A percentile compares a stretch with the other conserved stretches of the same genome.
Conservation (phyloP, 2,888 invertebrate species). For the Sicus ferrugineus region DNA sequence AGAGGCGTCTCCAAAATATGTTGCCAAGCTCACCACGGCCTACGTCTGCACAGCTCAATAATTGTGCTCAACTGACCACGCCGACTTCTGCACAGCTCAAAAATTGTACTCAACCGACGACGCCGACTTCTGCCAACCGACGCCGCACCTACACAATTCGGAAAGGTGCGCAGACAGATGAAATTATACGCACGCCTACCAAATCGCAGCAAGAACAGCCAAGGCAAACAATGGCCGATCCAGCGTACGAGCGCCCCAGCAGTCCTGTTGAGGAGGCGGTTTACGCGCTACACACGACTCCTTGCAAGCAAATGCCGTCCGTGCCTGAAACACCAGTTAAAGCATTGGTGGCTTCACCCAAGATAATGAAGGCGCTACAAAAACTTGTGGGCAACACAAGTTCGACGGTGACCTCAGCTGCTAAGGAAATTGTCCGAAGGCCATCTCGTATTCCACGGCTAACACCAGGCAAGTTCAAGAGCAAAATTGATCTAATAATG, state of each 20-base stretch:
- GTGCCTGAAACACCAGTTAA: too few relatives aligned
- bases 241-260: neutral
- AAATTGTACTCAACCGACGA: neutral
- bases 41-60: neutral
- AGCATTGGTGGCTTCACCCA: conserved; percentile 10
- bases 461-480: neutral
- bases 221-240: neutral
- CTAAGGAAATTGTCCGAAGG: too few relatives aligned
- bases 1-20: neutral
- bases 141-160: conserved; percentile 15
- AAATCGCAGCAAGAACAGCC: neutral
- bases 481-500: neutral
- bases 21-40: neutral
- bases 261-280: neutral
- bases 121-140: neutral
- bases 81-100: neutral
- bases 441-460: conserved; percentile 14
- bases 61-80: neutral
- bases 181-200: conserved; percentile 30
- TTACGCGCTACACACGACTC: neutral
- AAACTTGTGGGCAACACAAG: neutral
- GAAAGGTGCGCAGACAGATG: conserved; percentile 29
- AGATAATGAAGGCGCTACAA: neutral
- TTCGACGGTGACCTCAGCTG: too few relatives aligned
- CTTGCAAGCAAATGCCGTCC: neutral